Percentiles rank a stretch among this genome's conserved stretches.
phyloP scores from a whole-genome alignment of 2,797 vertebrate genomes.

The Chelon labrosus region DNA sequence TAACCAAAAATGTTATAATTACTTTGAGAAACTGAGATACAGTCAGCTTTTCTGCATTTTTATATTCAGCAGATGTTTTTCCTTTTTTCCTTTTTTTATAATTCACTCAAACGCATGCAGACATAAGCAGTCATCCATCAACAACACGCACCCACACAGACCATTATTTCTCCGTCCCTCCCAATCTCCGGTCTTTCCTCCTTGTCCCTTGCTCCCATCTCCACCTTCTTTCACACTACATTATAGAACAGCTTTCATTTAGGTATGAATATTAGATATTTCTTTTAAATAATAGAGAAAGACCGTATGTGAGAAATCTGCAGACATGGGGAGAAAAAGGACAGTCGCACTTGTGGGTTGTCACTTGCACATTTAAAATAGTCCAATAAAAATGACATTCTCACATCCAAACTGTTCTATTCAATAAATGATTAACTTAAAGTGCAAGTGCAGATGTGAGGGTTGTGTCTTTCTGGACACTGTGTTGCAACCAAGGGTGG shows the following conservation, averaged over 20 bases:
- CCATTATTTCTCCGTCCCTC: conserved; percentile 14
- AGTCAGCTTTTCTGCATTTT: too few species aligned
- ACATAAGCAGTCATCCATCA: conserved; percentile 25
- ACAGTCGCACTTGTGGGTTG: conserved; percentile 50
- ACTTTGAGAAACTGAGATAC: too few species aligned
- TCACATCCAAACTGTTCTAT: conserved; percentile 69
- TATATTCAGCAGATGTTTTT: too few species aligned
- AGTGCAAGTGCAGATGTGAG: conserved; percentile 61
- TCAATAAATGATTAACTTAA: conserved; percentile 79
- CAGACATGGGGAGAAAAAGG: conserved; percentile 68
- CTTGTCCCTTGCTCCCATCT: conserved; percentile 59
- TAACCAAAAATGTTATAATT: too few species aligned
- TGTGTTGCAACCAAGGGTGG: background rate
- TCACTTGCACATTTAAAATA: conserved; percentile 72
- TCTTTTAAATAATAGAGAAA: conserved; percentile 79
- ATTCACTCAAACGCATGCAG: conserved; percentile 14
- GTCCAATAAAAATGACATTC: conserved; percentile 78
- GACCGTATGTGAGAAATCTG: conserved; percentile 73
- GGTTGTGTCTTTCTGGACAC: conserved; percentile 25
- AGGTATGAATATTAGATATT: conserved; percentile 85
- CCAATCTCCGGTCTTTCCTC: conserved; percentile 42
- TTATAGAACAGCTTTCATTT: conserved; percentile 84
- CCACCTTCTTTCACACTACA: conserved; percentile 73
- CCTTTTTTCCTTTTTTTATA: conserved; percentile 7
- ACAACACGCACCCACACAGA: conserved; percentile 15